phyloP scores from a whole-genome alignment of 1,140 invertebrate genomes.

The Ostrea edulis region DNA sequence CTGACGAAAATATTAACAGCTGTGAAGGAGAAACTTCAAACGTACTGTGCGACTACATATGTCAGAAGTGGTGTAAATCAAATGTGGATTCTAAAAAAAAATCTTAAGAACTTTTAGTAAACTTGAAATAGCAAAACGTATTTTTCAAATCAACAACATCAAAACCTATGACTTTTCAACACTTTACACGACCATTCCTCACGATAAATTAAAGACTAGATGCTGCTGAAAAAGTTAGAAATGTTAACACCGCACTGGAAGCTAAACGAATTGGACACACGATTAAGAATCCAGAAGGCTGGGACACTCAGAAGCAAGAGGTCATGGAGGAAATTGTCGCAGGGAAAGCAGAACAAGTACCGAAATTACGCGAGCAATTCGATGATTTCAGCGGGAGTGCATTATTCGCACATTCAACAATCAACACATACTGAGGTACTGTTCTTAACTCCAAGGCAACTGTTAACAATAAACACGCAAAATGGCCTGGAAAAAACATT shows the following conservation, averaged over 20 bases:
- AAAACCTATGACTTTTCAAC: too few relatives aligned
- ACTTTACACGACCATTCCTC: too few relatives aligned
- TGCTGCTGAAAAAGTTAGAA: background rate
- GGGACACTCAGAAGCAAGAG: background rate
- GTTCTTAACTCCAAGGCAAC: background rate
- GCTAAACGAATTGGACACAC: slow-evolving; percentile 20
- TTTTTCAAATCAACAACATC: too few relatives aligned
- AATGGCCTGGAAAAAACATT: too few relatives aligned
- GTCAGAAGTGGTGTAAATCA: too few relatives aligned
- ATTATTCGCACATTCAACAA: background rate
- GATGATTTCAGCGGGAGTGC: background rate
- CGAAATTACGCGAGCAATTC: background rate
- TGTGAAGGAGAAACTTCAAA: too few relatives aligned
- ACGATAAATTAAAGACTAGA: too few relatives aligned
- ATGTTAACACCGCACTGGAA: background rate
- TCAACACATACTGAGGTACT: background rate
- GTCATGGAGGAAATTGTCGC: slow-evolving; percentile 15
- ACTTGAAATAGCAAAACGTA: too few relatives aligned
- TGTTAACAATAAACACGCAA: background rate
- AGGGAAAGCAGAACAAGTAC: background rate
- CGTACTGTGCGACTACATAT: too few relatives aligned
- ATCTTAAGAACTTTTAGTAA: too few relatives aligned
- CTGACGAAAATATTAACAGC: too few relatives aligned
- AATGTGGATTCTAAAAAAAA: too few relatives aligned
- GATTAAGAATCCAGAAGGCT: background rate